Percentiles rank a stretch among this genome's conserved stretches.
phyloP scores from a whole-genome alignment of 1,140 invertebrate species.

The Macrosteles quadrilineatus region DNA sequence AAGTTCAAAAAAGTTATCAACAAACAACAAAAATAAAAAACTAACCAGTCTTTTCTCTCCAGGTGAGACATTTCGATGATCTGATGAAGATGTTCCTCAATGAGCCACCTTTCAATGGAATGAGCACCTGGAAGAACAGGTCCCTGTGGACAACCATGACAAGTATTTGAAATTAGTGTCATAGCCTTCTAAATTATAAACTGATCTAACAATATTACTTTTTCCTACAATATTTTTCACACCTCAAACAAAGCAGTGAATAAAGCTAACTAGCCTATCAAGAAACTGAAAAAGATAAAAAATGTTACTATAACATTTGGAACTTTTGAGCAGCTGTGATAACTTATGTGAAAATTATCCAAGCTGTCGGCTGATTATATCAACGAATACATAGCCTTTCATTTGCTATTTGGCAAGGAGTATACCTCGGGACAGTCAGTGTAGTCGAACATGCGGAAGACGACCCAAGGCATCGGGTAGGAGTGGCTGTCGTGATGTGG shows the following conservation, averaged over 20 bases:
- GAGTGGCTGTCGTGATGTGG: conserved; percentile 86
- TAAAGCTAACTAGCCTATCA: neutral
- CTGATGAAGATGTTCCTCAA: conserved; percentile 95
- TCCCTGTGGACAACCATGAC: conserved; percentile 47
- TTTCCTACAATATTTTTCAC: too few species aligned
- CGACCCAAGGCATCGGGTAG: conserved; percentile 89
- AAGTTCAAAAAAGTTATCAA: too few species aligned
- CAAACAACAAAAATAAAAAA: too few species aligned
- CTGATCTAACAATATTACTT: too few species aligned
- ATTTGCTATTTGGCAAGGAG: too few species aligned
- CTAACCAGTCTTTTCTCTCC: conserved; percentile 91
- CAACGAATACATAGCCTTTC: too few species aligned
- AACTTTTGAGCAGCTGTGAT: neutral
- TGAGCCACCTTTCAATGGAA: conserved; percentile 96
- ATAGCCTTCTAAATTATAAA: neutral
- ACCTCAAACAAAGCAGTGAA: too few species aligned
- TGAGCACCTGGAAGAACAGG: conserved; percentile 90
- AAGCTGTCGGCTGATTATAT: too few species aligned
- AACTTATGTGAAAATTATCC: too few species aligned
- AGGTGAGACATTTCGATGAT: conserved; percentile 88
- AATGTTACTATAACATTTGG: neutral
- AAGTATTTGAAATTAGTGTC: neutral
- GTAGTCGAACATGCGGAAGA: conserved; percentile 97
- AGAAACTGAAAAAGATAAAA: neutral
- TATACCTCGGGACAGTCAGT: conserved; percentile 92